These are phyloP conservation scores for Xiphorhynchus elegans DNA, from an alignment of 2,113 vertebrate genomes.

Conservation along the genomic window DNA sequence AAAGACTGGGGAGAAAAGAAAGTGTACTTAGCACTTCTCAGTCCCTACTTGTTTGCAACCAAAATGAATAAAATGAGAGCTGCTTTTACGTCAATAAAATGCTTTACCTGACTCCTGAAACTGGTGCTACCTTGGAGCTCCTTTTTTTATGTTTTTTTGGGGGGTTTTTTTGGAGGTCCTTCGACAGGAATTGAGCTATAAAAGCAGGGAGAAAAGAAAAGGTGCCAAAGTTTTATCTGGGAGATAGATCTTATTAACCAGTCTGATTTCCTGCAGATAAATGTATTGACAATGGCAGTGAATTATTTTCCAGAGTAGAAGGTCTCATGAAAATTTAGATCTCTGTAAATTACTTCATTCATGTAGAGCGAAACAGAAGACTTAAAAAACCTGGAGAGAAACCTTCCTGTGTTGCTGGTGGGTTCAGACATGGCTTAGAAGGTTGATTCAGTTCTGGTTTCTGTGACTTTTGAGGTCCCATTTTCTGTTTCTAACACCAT, in stretches of 20 bases:
- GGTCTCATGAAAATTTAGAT: background rate
- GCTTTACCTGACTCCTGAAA: background rate
- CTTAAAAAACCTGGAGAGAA: background rate
- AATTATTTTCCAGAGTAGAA: conserved; percentile 41
- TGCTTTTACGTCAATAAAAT: background rate
- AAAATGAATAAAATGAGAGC: background rate
- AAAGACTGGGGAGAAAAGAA: background rate
- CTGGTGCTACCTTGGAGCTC: background rate
- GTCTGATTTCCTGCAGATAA: conserved; percentile 26
- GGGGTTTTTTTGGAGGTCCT: background rate
- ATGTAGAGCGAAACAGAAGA: background rate
- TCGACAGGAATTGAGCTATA: background rate
- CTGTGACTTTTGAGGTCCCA: background rate
- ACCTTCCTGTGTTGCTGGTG: background rate
- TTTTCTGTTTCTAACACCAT: background rate
- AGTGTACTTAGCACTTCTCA: background rate
- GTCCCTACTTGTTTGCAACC: background rate
- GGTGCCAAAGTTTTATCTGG: background rate
- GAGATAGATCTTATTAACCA: background rate
- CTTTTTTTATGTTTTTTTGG: background rate
- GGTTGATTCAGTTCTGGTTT: background rate
- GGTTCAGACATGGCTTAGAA: background rate
- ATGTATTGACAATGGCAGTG: background rate
- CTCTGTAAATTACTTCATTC: background rate
- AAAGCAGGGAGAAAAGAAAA: background rate